phyloP scores from a whole-genome alignment of 2,113 vertebrate species.

The Catharus fuscescens region DNA sequence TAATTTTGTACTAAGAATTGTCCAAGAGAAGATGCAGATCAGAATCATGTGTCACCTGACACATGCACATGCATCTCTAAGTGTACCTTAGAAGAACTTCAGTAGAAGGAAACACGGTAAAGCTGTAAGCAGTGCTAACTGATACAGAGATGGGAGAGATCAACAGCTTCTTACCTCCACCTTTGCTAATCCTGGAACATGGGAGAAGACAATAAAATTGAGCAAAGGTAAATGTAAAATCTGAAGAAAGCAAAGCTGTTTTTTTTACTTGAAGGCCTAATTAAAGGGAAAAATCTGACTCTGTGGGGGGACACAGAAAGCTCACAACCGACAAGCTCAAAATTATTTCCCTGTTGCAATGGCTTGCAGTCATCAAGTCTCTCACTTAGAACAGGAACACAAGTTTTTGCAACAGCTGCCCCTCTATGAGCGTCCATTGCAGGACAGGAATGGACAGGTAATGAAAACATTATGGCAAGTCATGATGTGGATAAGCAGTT shows the following conservation, averaged over 20 bases:
- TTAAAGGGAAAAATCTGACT: neutral
- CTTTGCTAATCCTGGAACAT: neutral
- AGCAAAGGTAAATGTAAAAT: neutral
- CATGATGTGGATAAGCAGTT: neutral
- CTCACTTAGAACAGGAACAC: neutral
- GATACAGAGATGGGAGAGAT: neutral
- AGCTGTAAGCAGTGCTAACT: neutral
- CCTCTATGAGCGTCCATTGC: accelerated
- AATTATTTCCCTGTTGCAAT: neutral
- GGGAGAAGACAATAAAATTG: neutral
- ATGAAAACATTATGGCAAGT: neutral
- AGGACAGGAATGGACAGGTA: neutral
- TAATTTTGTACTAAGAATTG: neutral
- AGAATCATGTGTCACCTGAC: neutral
- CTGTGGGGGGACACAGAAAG: neutral
- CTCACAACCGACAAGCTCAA: accelerated
- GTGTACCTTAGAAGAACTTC: neutral
- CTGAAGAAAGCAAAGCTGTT: neutral
- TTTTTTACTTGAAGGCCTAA: neutral
- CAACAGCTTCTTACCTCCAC: neutral
- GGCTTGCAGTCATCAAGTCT: neutral
- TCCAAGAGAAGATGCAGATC: neutral
- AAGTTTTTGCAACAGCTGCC: neutral
- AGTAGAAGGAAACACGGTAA: neutral
- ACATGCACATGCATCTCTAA: neutral